These are phyloP conservation scores for Dasyurus viverrinus DNA, from an alignment of 2,113 vertebrate genomes.

Conservation along the genomic window DNA sequence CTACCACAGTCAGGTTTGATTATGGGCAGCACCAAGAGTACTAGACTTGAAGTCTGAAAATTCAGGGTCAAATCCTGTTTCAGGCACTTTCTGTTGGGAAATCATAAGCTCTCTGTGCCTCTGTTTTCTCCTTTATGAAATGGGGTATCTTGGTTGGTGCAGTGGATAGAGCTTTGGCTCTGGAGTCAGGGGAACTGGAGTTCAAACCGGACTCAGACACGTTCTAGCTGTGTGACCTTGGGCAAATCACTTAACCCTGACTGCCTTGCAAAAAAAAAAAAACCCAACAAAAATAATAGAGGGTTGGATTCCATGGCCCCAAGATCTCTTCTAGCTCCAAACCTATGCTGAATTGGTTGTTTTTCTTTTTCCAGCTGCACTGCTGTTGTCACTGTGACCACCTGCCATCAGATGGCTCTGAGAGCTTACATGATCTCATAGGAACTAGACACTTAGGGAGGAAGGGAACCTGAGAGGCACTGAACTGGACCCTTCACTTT, in stretches of 20 bases:
- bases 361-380: background rate
- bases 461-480: background rate
- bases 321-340: background rate
- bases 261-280: too few species aligned
- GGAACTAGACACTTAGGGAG: too few species aligned
- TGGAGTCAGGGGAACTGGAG: background rate
- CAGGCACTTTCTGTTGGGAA: too few species aligned
- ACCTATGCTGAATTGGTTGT: background rate
- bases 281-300: background rate
- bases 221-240: background rate
- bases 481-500: background rate
- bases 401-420: background rate
- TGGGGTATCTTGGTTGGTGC: too few species aligned
- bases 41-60: background rate
- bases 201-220: background rate
- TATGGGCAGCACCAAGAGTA: background rate
- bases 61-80: too few species aligned
- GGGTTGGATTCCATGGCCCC: background rate
- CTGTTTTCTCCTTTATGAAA: too few species aligned
- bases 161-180: too few species aligned
- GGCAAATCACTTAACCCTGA: background rate
- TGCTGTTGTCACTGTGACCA: background rate
- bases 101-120: too few species aligned
- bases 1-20: background rate
- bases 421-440: background rate